These are phyloP conservation scores for Achatina immaculata DNA, from an alignment of 1,140 invertebrate species.

Conservation along the genomic window DNA sequence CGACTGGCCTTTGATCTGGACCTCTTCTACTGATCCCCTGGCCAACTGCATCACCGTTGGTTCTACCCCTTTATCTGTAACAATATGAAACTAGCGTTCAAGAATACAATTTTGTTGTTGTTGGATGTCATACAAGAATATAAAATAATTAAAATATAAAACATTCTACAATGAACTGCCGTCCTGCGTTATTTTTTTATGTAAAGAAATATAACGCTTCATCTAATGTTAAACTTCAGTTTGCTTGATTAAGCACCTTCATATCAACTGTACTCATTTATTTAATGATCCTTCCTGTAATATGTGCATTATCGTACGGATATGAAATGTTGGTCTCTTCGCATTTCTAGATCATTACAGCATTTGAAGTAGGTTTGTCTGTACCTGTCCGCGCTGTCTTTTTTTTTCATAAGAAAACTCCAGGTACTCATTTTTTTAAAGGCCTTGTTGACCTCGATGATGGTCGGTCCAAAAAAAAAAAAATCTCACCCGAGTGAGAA, in stretches of 20 bases:
- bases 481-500: too few species aligned
- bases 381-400: too few species aligned
- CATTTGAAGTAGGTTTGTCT: too few species aligned
- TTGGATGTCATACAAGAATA: not conserved
- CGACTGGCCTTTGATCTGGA: conserved; percentile 64
- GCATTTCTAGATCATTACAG: too few species aligned
- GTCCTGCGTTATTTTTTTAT: not conserved
- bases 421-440: too few species aligned
- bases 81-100: not conserved
- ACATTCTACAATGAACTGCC: not conserved
- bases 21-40: conserved; percentile 68
- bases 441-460: too few species aligned
- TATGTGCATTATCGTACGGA: too few species aligned
- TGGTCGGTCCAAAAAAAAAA: too few species aligned
- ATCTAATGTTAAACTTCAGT: not conserved
- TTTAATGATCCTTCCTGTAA: too few species aligned
- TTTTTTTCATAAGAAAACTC: too few species aligned
- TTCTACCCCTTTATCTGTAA: conserved; percentile 60
- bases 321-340: too few species aligned
- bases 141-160: not conserved
- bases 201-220: not conserved
- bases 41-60: conserved; percentile 66
- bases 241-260: not conserved
- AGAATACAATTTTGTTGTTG: not conserved
- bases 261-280: too few species aligned